phyloP scores from a whole-genome alignment of 2,113 vertebrate genomes.

The Rafetus swinhoei region DNA sequence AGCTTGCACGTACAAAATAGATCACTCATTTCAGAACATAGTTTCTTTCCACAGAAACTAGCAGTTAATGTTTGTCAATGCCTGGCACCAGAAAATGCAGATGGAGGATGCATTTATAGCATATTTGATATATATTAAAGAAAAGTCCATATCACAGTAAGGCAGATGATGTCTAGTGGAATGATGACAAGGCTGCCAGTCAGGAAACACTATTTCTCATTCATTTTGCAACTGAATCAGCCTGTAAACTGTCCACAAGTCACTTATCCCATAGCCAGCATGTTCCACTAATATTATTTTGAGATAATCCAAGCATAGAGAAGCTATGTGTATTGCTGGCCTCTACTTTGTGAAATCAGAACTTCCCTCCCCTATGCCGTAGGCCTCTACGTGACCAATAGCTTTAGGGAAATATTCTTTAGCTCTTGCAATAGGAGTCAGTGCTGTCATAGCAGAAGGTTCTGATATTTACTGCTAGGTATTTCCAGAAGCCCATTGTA shows the following conservation, averaged over 20 bases:
- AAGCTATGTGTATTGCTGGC: fast-evolving
- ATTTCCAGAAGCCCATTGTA: neutral
- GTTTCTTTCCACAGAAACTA: neutral
- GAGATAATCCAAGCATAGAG: no score
- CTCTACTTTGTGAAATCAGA: neutral
- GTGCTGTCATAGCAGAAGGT: fast-evolving
- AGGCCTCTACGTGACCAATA: neutral
- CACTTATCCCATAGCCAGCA: neutral
- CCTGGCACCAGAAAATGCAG: neutral
- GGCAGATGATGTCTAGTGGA: neutral
- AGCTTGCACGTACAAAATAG: neutral
- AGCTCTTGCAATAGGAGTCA: fast-evolving
- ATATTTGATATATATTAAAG: neutral
- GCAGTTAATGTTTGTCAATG: neutral
- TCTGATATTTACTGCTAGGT: neutral
- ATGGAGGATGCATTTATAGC: neutral
- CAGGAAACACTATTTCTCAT: neutral
- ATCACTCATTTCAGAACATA: neutral
- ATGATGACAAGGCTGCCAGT: fast-evolving
- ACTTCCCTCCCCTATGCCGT: neutral
- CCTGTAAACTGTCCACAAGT: neutral
- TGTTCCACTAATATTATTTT: no score
- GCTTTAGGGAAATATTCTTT: neutral
- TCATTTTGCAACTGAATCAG: neutral
- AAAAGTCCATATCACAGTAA: neutral